Evolutionary conservation across 1,140 invertebrate species (phyloP).

Genomic region (Leptoteleia sp.): DNA sequence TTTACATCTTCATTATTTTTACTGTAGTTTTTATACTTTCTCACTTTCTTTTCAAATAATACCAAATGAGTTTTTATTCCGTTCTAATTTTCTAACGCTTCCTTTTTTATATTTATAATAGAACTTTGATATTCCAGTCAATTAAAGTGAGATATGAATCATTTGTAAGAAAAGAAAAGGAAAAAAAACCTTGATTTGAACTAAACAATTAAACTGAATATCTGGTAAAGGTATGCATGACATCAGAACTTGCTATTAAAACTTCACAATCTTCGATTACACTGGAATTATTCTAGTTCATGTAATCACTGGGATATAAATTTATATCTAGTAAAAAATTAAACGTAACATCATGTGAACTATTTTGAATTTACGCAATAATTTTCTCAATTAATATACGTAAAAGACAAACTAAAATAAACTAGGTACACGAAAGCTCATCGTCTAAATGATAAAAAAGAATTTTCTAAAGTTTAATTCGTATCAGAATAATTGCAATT

Average conservation of each 20-base stretch:
- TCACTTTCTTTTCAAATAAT: slow-evolving; percentile 27
- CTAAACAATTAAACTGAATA: background rate
- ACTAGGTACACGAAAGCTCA: slow-evolving; percentile 24
- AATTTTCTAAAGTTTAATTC: background rate
- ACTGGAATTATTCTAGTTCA: slow-evolving; percentile 2
- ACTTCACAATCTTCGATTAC: slow-evolving; percentile 3
- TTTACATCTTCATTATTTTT: slow-evolving; percentile 28
- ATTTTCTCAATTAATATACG: background rate
- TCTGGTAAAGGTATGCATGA: slow-evolving; percentile 1
- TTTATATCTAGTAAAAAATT: background rate
- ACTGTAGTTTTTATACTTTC: slow-evolving; percentile 14
- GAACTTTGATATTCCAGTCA: background rate
- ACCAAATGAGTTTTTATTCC: slow-evolving; percentile 22
- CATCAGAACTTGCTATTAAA: slow-evolving; percentile 15
- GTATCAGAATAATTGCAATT: background rate
- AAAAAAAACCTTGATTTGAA: slow-evolving; percentile 2
- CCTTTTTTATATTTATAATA: background rate
- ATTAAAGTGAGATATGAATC: background rate
- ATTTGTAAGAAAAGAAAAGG: background rate
- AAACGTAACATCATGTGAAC: background rate
- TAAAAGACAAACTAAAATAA: background rate
- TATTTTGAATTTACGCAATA: background rate
- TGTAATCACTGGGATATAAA: background rate
- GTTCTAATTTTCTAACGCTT: slow-evolving; percentile 8
- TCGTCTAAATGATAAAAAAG: background rate